A percentile compares a stretch with the other conserved stretches of the same genome.
Evolutionary conservation across 2,888 invertebrate species (phyloP).

Genomic region (Cephus sareptanus): DNA sequence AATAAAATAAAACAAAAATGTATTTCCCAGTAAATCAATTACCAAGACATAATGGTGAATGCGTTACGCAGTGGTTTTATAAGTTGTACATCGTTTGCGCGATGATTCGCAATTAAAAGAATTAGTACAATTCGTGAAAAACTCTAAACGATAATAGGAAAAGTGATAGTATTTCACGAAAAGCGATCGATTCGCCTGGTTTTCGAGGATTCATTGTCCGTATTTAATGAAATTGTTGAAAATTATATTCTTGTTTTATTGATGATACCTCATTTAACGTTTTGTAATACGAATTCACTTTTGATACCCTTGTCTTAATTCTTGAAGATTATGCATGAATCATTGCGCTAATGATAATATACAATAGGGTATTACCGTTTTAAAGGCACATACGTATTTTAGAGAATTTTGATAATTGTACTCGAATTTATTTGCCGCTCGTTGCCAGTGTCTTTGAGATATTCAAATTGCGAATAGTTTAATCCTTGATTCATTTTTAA

Average conservation of each 20-base stretch:
- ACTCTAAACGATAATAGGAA: background rate
- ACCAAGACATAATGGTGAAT: background rate
- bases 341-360: background rate
- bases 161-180: background rate
- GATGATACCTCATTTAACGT: background rate
- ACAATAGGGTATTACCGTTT: background rate
- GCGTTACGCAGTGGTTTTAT: background rate
- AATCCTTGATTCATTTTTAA: conserved; percentile 32
- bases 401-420: background rate
- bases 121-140: background rate
- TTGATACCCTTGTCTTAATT: background rate
- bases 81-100: background rate
- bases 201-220: background rate
- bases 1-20: background rate
- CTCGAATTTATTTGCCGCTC: conserved; percentile 42
- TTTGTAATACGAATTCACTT: background rate
- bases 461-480: conserved; percentile 26
- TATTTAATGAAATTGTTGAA: background rate
- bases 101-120: background rate
- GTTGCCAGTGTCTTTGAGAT: conserved; percentile 62
- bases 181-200: background rate
- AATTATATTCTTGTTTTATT: background rate
- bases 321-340: background rate
- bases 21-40: background rate
- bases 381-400: background rate